Conservation (phyloP, 2,113 vertebrate genomes). For the Thunnus maccoyii region DNA sequence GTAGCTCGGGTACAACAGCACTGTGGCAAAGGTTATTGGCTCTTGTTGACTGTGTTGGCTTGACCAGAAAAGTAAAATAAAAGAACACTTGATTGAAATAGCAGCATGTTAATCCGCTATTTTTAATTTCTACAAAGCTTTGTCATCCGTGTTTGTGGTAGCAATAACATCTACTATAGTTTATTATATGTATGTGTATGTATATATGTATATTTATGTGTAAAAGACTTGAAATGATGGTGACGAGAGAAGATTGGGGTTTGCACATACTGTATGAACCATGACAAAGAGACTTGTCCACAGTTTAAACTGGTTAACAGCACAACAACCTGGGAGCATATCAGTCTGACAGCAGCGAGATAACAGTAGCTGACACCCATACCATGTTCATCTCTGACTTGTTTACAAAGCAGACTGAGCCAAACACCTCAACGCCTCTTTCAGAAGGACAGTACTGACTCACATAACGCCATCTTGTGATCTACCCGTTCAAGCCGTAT, state of each 20-base stretch:
- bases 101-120: neutral
- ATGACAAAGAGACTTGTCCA: neutral
- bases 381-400: slow-evolving; percentile 34
- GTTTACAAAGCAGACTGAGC: slow-evolving; percentile 46
- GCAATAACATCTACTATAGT: neutral
- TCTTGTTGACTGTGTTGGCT: neutral
- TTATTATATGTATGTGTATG: neutral
- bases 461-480: slow-evolving; percentile 22
- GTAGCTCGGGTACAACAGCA: neutral
- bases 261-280: neutral
- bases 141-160: neutral
- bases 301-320: slow-evolving; percentile 5
- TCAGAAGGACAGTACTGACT: slow-evolving; percentile 5
- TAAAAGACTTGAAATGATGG: neutral
- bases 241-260: neutral
- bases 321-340: slow-evolving; percentile 7
- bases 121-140: neutral
- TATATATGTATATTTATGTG: too few relatives aligned
- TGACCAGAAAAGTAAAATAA: neutral
- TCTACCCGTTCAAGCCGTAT: slow-evolving; percentile 14
- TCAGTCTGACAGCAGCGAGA: slow-evolving; percentile 27
- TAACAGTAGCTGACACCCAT: slow-evolving; percentile 11
- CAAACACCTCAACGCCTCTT: slow-evolving; percentile 19
- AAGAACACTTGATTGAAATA: neutral
- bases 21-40: neutral